phyloP scores from a whole-genome alignment of 2,797 vertebrate species.

The Eupleurogrammus muticus region DNA sequence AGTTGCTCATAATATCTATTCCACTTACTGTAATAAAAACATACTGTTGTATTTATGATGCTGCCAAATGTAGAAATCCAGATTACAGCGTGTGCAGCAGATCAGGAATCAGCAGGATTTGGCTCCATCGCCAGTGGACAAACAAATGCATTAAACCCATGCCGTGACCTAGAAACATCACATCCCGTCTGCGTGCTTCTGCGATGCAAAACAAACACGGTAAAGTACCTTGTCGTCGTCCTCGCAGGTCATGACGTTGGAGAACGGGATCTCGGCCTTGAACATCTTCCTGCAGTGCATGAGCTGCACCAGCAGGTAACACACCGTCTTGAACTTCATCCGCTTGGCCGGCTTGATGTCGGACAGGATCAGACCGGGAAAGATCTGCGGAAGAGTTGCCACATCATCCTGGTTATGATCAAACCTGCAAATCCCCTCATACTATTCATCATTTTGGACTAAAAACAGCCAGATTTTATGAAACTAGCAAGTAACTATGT shows the following conservation, averaged over 20 bases:
- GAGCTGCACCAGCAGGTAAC: constrained; percentile 94
- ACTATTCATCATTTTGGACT: too few relatives aligned
- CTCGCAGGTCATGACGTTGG: constrained; percentile 97
- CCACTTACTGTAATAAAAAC: constrained; percentile 33
- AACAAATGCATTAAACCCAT: constrained; percentile 49
- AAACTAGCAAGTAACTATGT: too few relatives aligned
- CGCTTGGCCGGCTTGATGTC: constrained; percentile 97
- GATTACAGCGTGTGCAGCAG: constrained; percentile 57
- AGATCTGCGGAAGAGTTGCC: constrained; percentile 84
- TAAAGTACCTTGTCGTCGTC: constrained; percentile 92
- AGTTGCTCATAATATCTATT: constrained; percentile 39
- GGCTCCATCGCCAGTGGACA: constrained; percentile 46
- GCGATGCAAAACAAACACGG: neutral
- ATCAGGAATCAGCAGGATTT: constrained; percentile 65
- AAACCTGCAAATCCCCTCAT: too few relatives aligned
- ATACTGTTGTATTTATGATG: constrained; percentile 33
- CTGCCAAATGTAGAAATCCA: constrained; percentile 49
- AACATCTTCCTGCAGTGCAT: constrained; percentile 99
- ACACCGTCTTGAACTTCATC: constrained; percentile 98
- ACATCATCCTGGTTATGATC: neutral
- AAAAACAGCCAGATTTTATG: too few relatives aligned
- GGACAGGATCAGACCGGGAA: constrained; percentile 94
- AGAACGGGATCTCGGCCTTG: constrained; percentile 97
- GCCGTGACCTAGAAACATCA: constrained; percentile 28
- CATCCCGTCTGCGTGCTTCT: neutral